Evolutionary conservation across 2,113 vertebrate species (phyloP).

Genomic region (Crotalus helleri): DNA sequence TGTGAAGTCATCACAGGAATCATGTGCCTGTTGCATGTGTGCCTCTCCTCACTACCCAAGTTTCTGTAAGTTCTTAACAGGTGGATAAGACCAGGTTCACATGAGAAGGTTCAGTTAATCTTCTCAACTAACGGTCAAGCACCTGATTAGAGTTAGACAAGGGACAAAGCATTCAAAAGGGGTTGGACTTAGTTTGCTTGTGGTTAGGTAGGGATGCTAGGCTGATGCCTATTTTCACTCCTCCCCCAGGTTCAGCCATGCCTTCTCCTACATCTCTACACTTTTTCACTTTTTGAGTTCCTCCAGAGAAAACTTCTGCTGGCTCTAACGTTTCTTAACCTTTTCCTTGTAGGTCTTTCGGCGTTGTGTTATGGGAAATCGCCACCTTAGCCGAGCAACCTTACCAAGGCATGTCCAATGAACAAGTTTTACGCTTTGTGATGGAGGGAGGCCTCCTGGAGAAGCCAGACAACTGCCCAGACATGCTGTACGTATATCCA

Average conservation of each 20-base stretch:
- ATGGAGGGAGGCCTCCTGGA: conserved; percentile 98
- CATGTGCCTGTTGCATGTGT: not conserved
- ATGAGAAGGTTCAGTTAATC: not conserved
- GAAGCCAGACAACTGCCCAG: conserved; percentile 94
- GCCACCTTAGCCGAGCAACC: conserved; percentile 94
- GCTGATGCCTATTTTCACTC: not conserved
- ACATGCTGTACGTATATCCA: conserved; percentile 86
- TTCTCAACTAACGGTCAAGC: not conserved
- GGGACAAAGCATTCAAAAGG: not conserved
- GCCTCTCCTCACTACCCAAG: not conserved
- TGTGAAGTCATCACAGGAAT: not conserved
- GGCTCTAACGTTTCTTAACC: not conserved
- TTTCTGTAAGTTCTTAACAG: not conserved
- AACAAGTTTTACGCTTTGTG: conserved; percentile 97
- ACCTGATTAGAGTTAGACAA: not conserved
- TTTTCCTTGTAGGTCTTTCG: conserved; percentile 84
- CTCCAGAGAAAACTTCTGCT: rapidly evolving
- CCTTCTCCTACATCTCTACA: not conserved
- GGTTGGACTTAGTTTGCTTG: not conserved
- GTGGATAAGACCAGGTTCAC: not conserved
- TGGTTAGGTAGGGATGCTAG: not conserved
- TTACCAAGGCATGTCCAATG: conserved; percentile 98
- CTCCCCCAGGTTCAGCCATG: not conserved
- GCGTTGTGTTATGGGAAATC: conserved; percentile 97
- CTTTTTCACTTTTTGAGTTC: not conserved